A percentile compares a stretch with the other conserved stretches of the same genome.
phyloP scores from a whole-genome alignment of 2,797 vertebrate genomes.

The Hypotaenidia philippensis region DNA sequence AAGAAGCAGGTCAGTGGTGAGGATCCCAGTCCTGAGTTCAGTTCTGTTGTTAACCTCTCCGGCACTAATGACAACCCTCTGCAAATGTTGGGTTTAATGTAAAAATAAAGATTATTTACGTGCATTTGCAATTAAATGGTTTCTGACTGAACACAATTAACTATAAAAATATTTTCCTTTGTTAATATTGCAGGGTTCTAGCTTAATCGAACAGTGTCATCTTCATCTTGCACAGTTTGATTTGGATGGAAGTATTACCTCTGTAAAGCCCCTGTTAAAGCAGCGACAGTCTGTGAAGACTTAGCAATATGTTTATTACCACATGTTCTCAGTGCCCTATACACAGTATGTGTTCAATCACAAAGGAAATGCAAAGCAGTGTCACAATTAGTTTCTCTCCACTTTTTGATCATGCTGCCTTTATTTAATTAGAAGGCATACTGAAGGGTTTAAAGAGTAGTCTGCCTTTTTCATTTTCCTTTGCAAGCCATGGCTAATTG shows the following conservation, averaged over 20 bases:
- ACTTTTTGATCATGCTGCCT: constrained; percentile 47
- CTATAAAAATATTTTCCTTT: not conserved
- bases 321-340: not conserved
- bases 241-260: constrained; percentile 4
- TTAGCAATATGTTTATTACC: not conserved
- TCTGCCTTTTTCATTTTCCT: constrained; percentile 54
- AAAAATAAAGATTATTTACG: not conserved
- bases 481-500: constrained; percentile 55
- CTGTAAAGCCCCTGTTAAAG: not conserved
- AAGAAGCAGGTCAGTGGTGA: not conserved
- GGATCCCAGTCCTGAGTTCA: not conserved
- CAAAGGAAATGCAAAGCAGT: not conserved
- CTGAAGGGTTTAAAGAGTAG: constrained; percentile 63
- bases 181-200: not conserved
- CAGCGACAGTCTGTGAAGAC: not conserved
- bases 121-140: not conserved
- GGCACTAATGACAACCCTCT: not conserved
- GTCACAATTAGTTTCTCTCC: constrained; percentile 10
- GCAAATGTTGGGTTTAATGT: not conserved
- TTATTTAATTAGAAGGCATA: constrained; percentile 61
- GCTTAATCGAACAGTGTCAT: not conserved
- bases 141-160: constrained; percentile 8
- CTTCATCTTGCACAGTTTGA: not conserved
- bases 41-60: not conserved
- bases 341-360: not conserved